These are phyloP conservation scores for Holothuria leucospilota DNA, from an alignment of 53 echinoderm and acorn worm genomes.

Conservation along the genomic window DNA sequence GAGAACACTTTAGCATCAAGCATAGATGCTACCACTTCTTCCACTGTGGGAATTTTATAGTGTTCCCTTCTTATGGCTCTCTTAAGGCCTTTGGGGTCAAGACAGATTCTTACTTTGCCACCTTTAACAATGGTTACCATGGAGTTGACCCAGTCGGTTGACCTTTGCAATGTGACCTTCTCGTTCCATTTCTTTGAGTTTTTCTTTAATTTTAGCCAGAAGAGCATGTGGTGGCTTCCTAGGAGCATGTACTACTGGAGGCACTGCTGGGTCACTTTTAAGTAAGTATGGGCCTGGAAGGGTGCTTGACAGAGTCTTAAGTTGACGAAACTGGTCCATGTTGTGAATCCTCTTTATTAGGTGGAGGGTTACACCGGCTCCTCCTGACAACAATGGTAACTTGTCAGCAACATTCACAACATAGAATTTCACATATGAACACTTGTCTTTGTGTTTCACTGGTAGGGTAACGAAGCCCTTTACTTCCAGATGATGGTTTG, in stretches of 20 bases:
- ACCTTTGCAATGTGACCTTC: slow-evolving; percentile 64
- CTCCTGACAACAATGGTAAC: slow-evolving; percentile 60
- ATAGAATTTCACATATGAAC: too few relatives aligned
- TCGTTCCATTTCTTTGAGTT: too few relatives aligned
- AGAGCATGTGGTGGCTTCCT: slow-evolving; percentile 60
- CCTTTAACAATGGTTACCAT: slow-evolving; percentile 53
- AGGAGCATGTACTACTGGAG: slow-evolving; percentile 72
- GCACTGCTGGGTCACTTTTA: slow-evolving; percentile 63
- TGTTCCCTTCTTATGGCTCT: too few relatives aligned
- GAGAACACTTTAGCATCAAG: too few relatives aligned
- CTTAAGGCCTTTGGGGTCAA: too few relatives aligned
- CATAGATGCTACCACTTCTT: too few relatives aligned
- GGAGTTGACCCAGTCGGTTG: too few relatives aligned
- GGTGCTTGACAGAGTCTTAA: slow-evolving; percentile 42
- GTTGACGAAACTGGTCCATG: slow-evolving; percentile 54
- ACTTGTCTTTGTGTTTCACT: slow-evolving; percentile 51
- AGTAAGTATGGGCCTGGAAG: slow-evolving; percentile 55
- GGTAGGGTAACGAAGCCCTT: neutral
- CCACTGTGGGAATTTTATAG: too few relatives aligned
- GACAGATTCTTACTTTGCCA: slow-evolving; percentile 60
- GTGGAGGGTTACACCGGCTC: slow-evolving; percentile 40
- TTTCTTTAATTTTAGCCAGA: too few relatives aligned
- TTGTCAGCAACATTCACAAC: too few relatives aligned
- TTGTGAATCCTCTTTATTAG: slow-evolving; percentile 58
- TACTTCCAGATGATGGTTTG: slow-evolving; percentile 51